Evolutionary conservation across 2,113 vertebrate genomes (phyloP), one percentile per base, ranked within the genome.

Genomic region (Bos indicus): DNA sequence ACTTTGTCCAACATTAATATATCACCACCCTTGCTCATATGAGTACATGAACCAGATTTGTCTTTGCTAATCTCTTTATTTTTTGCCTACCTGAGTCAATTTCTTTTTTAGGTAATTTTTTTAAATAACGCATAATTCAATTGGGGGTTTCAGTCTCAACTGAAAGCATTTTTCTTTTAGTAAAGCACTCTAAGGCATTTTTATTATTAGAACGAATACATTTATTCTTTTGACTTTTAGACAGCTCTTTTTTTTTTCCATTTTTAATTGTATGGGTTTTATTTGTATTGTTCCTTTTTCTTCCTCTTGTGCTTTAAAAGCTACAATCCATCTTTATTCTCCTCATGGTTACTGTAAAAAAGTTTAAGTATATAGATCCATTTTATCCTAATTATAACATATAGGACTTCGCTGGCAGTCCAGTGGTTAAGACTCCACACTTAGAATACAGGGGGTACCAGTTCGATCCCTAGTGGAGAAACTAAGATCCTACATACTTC

Each of bases 341-440:
- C 25, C 43, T 84, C 26, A 12, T 48, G 30, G 46, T 51, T 96
- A 21, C 40, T 51, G 36, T 60, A 87, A 94, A 87, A 94, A 78
- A 59, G 11, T 60, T 67, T 96, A 60, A 19, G 59, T 90, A 36
- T 74, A 88, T 48, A 9, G 92, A 52, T 30, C 8, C 30, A 88
- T 90, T 84, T 74, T 95, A 88, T 43, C 59, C 43, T 91, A 59
- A 30, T 94, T 92, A 88, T 83, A 85, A 91, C 83, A 92, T 67
- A 7, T 86, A 13, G 0, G 40, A 43, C 71, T 43, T 77, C 40
- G 11, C 40, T 77, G 40, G 40, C 40, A 77, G 23, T 77, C 40
- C 71, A 77, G 40, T 26, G 71, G 23, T 43, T 15, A 77, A 77
- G 71, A 77, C 40, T 77, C 23, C 40, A 77, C 40, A 77, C 23